Evolutionary conservation across 2,113 vertebrate genomes (phyloP).

Genomic region (Halcyon malimbica): DNA sequence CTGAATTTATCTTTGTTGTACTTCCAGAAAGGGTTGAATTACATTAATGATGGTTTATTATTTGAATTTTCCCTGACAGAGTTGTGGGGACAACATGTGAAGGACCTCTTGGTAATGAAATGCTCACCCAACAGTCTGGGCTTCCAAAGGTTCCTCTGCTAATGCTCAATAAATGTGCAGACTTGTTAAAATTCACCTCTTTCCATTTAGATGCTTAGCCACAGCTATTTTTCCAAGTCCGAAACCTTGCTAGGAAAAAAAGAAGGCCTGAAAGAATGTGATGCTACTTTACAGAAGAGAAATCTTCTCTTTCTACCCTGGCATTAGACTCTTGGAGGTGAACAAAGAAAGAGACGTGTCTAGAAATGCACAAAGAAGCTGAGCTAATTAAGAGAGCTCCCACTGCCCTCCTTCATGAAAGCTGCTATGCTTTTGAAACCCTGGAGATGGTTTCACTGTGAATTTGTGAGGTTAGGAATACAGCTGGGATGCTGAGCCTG

Average conservation of each 20-base stretch:
- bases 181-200: constrained; percentile 6
- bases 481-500: constrained; percentile 75
- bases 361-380: constrained; percentile 38
- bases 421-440: constrained; percentile 65
- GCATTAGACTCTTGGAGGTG: constrained; percentile 31
- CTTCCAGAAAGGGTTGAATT: constrained; percentile 7
- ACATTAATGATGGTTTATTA: background rate
- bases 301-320: background rate
- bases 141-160: background rate
- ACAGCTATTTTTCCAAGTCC: background rate
- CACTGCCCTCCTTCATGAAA: constrained; percentile 61
- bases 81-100: background rate
- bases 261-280: background rate
- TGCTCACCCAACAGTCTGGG: background rate
- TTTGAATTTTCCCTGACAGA: background rate
- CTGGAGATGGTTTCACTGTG: constrained; percentile 68
- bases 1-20: constrained; percentile 27
- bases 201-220: background rate
- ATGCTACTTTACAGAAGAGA: background rate
- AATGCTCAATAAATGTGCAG: background rate
- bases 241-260: constrained; percentile 7
- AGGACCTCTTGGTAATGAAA: constrained; percentile 1
- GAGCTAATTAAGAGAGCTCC: constrained; percentile 54
- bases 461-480: constrained; percentile 73
- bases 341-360: constrained; percentile 36